A percentile compares a stretch with the other conserved stretches of the same genome.
phyloP scores from a whole-genome alignment of 2,888 invertebrate species.

The Callyntrura guangdongensis region DNA sequence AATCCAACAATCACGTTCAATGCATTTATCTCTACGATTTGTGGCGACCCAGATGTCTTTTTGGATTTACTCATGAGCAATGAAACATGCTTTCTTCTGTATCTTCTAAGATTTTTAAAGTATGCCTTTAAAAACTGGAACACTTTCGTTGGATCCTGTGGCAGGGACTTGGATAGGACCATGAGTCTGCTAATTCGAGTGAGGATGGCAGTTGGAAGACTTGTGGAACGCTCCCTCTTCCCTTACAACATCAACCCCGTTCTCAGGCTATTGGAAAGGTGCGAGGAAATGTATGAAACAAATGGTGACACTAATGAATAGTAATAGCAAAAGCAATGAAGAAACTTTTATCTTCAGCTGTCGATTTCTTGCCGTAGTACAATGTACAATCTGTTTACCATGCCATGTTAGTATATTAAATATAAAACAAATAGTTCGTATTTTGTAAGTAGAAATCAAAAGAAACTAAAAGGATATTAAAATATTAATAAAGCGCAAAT shows the following conservation, averaged over 20 bases:
- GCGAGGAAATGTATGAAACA: slow-evolving; percentile 94
- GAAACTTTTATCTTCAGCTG: background rate
- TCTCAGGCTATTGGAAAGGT: slow-evolving; percentile 92
- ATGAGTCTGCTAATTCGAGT: slow-evolving; percentile 94
- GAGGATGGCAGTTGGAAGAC: slow-evolving; percentile 92
- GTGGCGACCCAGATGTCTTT: slow-evolving; percentile 92
- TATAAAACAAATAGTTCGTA: background rate
- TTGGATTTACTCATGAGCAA: slow-evolving; percentile 95
- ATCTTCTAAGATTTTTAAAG: slow-evolving; percentile 93
- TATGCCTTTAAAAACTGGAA: slow-evolving; percentile 94
- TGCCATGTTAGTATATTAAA: slow-evolving; percentile 68
- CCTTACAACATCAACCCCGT: slow-evolving; percentile 97
- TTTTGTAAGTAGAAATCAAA: slow-evolving; percentile 36
- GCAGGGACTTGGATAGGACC: slow-evolving; percentile 91
- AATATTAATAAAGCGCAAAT: slow-evolving; percentile 17
- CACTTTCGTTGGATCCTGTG: slow-evolving; percentile 93
- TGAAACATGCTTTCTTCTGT: slow-evolving; percentile 95
- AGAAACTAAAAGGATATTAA: background rate
- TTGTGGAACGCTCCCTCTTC: slow-evolving; percentile 93
- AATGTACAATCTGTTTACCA: slow-evolving; percentile 79
- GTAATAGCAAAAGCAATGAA: slow-evolving; percentile 36
- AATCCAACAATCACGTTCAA: slow-evolving; percentile 95
- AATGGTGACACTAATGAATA: slow-evolving; percentile 87
- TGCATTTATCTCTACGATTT: slow-evolving; percentile 93
- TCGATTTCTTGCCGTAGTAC: slow-evolving; percentile 76